Conservation (phyloP, 2,113 vertebrate species). For the Alces alces region DNA sequence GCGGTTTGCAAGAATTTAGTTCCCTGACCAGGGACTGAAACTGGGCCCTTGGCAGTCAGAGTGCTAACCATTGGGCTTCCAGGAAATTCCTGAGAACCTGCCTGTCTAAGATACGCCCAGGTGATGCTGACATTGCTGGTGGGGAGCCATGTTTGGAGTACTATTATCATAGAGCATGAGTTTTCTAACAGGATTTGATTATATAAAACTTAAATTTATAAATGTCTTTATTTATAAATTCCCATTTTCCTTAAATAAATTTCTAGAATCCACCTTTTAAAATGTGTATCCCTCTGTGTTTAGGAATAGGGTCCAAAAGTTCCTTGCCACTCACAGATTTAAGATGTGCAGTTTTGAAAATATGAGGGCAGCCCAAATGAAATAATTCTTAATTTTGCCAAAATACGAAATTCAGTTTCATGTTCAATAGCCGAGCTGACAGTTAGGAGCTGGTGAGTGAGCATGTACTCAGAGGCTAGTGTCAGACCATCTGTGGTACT, state of each 20-base stretch:
- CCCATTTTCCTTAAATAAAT: neutral
- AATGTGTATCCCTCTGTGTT: neutral
- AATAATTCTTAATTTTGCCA: neutral
- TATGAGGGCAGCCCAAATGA: neutral
- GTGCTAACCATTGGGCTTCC: neutral
- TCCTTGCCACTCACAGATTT: neutral
- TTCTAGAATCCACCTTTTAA: neutral
- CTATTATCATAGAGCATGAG: neutral
- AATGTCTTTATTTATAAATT: neutral
- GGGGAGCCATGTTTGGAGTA: neutral
- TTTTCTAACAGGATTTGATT: neutral
- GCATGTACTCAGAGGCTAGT: neutral
- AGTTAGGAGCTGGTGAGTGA: neutral
- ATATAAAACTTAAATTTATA: neutral
- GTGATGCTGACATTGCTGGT: neutral
- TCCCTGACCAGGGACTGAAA: neutral
- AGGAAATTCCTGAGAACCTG: neutral
- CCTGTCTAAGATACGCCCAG: neutral
- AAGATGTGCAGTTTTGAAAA: neutral
- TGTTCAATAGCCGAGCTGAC: neutral
- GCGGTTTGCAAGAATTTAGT: fast-evolving
- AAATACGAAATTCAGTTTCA: neutral
- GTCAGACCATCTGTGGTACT: neutral
- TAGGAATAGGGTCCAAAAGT: neutral
- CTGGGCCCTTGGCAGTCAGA: neutral